Base-by-base conservation (phyloP, 2,888 invertebrate species). In the Xylota segnis region DNA sequence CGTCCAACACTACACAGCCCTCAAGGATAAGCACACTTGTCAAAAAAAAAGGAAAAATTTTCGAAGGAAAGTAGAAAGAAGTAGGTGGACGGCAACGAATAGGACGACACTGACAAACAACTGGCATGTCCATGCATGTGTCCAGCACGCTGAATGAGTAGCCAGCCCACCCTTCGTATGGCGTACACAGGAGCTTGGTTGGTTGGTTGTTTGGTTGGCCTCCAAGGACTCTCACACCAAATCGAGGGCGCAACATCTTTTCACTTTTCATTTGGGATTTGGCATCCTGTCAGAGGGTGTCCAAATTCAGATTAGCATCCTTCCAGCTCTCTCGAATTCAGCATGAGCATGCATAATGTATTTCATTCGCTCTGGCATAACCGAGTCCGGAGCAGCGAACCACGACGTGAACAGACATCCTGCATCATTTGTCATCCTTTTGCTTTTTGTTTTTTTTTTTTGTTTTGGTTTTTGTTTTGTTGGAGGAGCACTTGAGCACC, bases 271-370 rank as follows among this genome's bases (percentile, higher is more conserved):
- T 82, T 82, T 86, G 86, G 86, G 76, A 86, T 82, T 86, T 86
- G 86, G 82, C 86, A 86, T 76, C 63, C 81, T 86, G 86, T 86
- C 86, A 86, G 82, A 82, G 82, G 86, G 86, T 86, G 86, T 86
- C 86, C 82, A 86, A 86, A 86, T 72, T 86, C 86, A 86, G 86
- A 86, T 86, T 86, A 86, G 86, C 86, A 86, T 86, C 82, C 86
- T 82, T 86, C 61, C 61, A 82, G 59, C 66, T 32, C 66, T 32
- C 76, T 81, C 68, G 66, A 72, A 63, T 82, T 68, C 68, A 68
- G 66, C 72, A 47, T 82, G 82, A 86, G 86, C 86, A 82, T 86
- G 82, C 86, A 86, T 86, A 86, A 86, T 86, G 82, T 86, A 86
- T 86, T 76, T 68, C 77, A 76, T 65, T 84, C 75, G 74, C n/a